Conservation (phyloP, 2,113 vertebrate species). For the Lamprologus sp. region DNA sequence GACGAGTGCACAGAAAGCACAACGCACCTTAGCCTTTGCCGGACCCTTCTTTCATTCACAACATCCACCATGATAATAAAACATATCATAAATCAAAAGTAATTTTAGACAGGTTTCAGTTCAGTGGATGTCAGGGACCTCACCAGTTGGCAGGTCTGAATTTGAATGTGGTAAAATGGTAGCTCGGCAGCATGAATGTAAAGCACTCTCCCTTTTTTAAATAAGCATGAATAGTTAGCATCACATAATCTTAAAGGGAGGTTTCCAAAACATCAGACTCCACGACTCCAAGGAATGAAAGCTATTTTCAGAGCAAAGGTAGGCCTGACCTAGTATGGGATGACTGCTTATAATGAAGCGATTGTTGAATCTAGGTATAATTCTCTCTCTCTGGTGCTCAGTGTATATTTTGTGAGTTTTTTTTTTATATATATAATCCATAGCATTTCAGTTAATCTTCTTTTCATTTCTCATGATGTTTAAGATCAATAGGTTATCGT, state of each 20-base stretch:
- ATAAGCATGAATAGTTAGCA: neutral
- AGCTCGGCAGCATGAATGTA: neutral
- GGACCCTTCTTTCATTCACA: neutral
- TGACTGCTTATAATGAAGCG: neutral
- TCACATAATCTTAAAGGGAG: neutral
- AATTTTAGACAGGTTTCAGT: neutral
- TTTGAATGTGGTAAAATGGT: neutral
- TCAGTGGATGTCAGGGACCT: neutral
- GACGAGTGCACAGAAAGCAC: neutral
- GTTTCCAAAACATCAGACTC: neutral
- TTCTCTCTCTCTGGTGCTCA: neutral
- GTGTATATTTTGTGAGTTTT: neutral
- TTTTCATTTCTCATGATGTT: neutral
- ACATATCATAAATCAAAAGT: neutral
- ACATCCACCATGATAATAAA: neutral
- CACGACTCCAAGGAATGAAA: neutral
- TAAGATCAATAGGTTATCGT: neutral
- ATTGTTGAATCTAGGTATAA: neutral
- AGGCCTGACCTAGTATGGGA: neutral
- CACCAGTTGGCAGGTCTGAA: neutral
- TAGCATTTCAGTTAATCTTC: neutral
- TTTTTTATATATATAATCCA: neutral
- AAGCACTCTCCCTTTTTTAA: neutral
- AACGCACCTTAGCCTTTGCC: fast-evolving
- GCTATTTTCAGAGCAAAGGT: neutral